Evolutionary conservation across 2,797 vertebrate genomes (phyloP).

Genomic region (Distichodus sexfasciatus): DNA sequence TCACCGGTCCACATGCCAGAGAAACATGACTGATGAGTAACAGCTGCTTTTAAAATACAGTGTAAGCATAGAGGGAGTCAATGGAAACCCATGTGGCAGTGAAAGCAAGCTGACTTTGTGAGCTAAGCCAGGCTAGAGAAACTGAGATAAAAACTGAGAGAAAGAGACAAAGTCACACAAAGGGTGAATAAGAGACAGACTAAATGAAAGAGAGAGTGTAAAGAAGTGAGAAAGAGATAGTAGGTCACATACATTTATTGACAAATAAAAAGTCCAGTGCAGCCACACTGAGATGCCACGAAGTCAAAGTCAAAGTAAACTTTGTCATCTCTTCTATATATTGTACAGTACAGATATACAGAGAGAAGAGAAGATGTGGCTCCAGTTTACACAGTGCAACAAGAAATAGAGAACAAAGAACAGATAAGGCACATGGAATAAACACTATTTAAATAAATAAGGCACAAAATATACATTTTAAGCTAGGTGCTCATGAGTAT

Average conservation of each 20-base stretch:
- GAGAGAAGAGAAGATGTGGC: too few species aligned
- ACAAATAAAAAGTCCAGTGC: background rate
- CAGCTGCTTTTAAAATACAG: conserved; percentile 23
- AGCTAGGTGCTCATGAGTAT: background rate
- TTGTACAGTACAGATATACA: too few species aligned
- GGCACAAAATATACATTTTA: too few species aligned
- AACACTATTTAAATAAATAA: too few species aligned
- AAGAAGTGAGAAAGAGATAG: background rate
- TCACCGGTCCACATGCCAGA: conserved; percentile 20
- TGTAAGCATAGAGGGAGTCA: background rate
- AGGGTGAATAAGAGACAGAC: background rate
- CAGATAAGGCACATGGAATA: too few species aligned
- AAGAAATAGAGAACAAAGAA: too few species aligned
- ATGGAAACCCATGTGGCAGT: background rate
- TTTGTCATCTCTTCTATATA: too few species aligned
- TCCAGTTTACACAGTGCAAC: too few species aligned
- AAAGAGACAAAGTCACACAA: background rate
- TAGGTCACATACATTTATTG: background rate
- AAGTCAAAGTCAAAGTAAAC: too few species aligned
- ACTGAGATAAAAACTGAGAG: background rate
- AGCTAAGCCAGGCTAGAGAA: background rate
- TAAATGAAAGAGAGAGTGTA: background rate
- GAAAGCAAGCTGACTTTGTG: background rate
- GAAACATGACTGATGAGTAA: conserved; percentile 15
- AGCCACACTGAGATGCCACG: background rate